Evolutionary conservation across 1,140 invertebrate species (phyloP), one percentile per base, ranked within the genome.

Genomic region (Drosophila parvula): DNA sequence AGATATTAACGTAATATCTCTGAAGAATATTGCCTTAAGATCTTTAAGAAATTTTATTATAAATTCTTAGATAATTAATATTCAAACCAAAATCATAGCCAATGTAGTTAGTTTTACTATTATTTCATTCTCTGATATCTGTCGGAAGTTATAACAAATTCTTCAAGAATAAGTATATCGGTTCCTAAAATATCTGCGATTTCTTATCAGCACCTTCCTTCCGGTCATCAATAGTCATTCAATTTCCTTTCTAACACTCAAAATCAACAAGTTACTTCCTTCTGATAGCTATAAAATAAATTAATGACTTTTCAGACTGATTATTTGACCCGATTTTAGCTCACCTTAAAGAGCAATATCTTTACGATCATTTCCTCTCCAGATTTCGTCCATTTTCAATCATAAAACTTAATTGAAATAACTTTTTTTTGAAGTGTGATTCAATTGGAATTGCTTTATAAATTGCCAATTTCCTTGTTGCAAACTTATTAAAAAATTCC

Each of bases 381-480:
- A 6, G 22, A 40, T 62, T 47, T 9, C 0, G 27, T 32, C 28
- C 30, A n/a, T 48, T 28, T 48, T 48, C 9, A 7, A 12, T 7
- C 3, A 28, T 11, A 27, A 53, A 51, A 53, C 0, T 3, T 34
- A 0, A 18, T 2, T 5, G 4, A 36, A 34, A 18, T 4, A 14
- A 14, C 8, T 4, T n/a, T 30, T 30, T 11, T 36, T 30, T 27
- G 16, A 63, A 47, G 34, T 32, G 38, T 68, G 65, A 68, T 43
- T 68, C 61, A 67, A 53, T 11, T 16, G 12, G n/a, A 53, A 65
- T 64, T 6, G 12, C 45, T 65, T 44, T 0, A 2, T 4, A 5
- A 32, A 65, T 45, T 30, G 41, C 57, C 41, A 65, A 68, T 65
- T 68, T 68, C 64, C 64, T 65, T 43, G 9, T 67, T 4, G 8